Conservation (phyloP, 2,888 invertebrate genomes). For the Temnothorax rugatulus region DNA sequence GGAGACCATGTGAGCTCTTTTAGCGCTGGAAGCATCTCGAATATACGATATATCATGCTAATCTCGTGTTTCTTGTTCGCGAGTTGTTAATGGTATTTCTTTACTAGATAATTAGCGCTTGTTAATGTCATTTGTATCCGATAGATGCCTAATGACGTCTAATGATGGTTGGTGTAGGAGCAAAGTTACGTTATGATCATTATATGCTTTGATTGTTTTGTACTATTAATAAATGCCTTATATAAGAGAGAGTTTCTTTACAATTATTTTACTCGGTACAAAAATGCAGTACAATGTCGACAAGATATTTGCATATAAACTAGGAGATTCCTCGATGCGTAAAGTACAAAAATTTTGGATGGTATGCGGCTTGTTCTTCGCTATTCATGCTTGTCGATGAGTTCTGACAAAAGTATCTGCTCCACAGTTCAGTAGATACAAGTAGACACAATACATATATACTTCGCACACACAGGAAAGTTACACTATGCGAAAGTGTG, state of each 20-base stretch:
- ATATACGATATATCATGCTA: conserved; percentile 35
- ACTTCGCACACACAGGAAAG: conserved; percentile 18
- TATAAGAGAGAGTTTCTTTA: background rate
- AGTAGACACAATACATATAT: conserved; percentile 1
- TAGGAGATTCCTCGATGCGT: background rate
- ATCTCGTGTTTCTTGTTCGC: conserved; percentile 18
- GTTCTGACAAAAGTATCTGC: conserved; percentile 33
- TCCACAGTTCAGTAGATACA: conserved; percentile 11
- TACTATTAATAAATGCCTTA: background rate
- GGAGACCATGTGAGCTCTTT: conserved; percentile 36
- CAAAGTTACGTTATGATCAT: background rate
- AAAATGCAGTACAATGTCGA: background rate
- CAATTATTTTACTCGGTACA: background rate
- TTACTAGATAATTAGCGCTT: conserved; percentile 8
- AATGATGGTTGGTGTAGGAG: background rate
- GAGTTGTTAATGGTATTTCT: conserved; percentile 19
- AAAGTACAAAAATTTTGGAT: conserved; percentile 6
- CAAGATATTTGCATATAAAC: background rate
- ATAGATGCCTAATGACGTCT: background rate
- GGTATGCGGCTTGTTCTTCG: conserved; percentile 2
- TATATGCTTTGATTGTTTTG: background rate
- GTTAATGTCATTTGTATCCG: background rate
- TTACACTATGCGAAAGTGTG: conserved; percentile 58
- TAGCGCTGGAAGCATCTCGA: conserved; percentile 12
- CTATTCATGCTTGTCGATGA: conserved; percentile 5